phyloP scores from a whole-genome alignment of 2,888 invertebrate genomes.

The Falcaria lacertinaria region DNA sequence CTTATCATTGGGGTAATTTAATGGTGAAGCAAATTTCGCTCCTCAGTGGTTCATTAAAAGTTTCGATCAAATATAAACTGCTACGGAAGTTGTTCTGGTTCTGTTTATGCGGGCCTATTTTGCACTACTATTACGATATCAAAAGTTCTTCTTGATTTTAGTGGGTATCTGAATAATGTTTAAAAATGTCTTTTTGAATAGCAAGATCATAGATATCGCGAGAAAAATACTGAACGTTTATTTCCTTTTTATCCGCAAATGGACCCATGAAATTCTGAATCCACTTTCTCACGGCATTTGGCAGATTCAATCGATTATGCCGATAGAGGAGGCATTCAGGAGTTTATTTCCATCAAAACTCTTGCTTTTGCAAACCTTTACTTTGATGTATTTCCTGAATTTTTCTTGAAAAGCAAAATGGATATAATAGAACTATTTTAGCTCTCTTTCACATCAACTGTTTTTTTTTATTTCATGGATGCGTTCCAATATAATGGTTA shows the following conservation, averaged over 20 bases:
- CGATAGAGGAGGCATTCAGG: slow-evolving; percentile 13
- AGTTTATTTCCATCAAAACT: slow-evolving; percentile 15
- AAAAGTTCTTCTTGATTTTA: slow-evolving; percentile 2
- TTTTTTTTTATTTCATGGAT: no score
- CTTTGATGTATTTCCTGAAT: slow-evolving; percentile 2
- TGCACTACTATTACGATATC: neutral
- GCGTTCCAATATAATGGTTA: no score
- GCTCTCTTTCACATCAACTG: no score
- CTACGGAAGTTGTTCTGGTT: neutral
- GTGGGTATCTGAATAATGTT: slow-evolving; percentile 3
- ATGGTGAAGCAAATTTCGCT: slow-evolving; percentile 14
- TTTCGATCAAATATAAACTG: slow-evolving; percentile 14
- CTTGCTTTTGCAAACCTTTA: slow-evolving; percentile 9
- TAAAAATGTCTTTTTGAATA: slow-evolving; percentile 4
- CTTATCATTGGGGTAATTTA: slow-evolving; percentile 17
- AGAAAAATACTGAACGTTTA: slow-evolving; percentile 7
- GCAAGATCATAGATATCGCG: neutral
- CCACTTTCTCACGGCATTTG: slow-evolving; percentile 12
- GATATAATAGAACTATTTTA: no score
- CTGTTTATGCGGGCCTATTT: slow-evolving; percentile 1
- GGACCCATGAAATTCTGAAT: slow-evolving; percentile 10
- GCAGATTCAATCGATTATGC: slow-evolving; percentile 23
- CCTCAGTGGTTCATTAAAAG: slow-evolving; percentile 18
- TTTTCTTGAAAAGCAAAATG: no score
- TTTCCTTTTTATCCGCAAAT: slow-evolving; percentile 11